Conservation (phyloP, 2,113 vertebrate genomes). For the Sterrhoptilus dennistouni region DNA sequence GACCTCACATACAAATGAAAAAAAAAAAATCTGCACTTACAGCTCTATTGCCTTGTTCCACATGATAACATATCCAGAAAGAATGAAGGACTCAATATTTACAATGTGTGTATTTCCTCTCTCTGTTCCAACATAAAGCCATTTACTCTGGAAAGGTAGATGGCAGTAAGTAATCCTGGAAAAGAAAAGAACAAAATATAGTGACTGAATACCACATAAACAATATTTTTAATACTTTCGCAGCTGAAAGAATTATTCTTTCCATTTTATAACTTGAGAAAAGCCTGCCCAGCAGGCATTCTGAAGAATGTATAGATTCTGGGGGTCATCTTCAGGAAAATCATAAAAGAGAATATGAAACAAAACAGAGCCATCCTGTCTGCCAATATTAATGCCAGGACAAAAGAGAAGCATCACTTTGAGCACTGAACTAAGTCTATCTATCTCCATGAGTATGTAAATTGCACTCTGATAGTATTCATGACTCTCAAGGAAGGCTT, state of each 20-base stretch:
- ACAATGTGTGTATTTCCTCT: conserved; percentile 97
- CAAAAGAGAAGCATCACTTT: background rate
- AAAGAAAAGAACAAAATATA: conserved; percentile 39
- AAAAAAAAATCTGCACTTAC: conserved; percentile 79
- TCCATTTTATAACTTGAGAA: background rate
- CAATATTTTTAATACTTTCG: background rate
- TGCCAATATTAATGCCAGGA: background rate
- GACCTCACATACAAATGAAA: background rate
- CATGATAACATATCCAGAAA: conserved; percentile 99
- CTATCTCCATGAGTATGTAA: background rate
- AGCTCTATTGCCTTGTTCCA: conserved; percentile 99
- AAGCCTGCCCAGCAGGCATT: background rate
- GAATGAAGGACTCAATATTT: conserved; percentile 97
- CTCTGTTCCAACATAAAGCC: conserved; percentile 98
- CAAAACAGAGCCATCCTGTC: background rate
- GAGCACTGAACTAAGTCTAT: background rate
- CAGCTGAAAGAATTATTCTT: conserved; percentile 45
- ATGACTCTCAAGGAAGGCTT: background rate
- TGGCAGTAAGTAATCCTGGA: conserved; percentile 96
- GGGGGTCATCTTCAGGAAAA: background rate
- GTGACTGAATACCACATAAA: background rate
- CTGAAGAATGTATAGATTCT: background rate
- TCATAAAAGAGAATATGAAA: background rate
- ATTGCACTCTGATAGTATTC: background rate
- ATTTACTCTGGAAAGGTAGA: conserved; percentile 98